Evolutionary conservation across 37 sponge, comb jelly and placozoan genomes (phyloP).

Genomic region (Tethya wilhelma): DNA sequence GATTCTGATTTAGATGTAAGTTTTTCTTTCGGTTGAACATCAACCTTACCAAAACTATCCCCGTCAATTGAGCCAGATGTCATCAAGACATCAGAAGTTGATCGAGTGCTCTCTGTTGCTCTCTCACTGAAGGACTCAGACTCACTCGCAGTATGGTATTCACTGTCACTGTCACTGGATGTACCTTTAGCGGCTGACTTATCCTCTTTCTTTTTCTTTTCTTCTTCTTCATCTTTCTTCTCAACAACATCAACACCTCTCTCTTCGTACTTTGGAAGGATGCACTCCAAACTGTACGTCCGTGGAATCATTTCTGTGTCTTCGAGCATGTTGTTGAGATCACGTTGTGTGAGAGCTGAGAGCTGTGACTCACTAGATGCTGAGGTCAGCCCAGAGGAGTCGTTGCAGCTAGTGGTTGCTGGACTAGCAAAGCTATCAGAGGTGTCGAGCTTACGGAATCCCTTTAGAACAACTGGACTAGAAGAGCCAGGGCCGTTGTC

Average conservation of each 20-base stretch:
- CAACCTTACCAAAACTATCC: too few species aligned
- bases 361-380: conserved; percentile 22
- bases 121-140: too few species aligned
- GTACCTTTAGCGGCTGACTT: background rate
- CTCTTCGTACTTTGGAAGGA: background rate
- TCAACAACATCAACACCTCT: background rate
- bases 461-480: background rate
- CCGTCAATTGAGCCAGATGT: too few species aligned
- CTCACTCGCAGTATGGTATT: background rate
- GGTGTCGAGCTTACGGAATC: conserved; percentile 3
- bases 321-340: conserved; percentile 9
- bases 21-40: too few species aligned
- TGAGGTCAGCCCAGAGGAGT: background rate
- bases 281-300: conserved; percentile 16
- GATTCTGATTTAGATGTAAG: too few species aligned
- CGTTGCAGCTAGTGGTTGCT: background rate
- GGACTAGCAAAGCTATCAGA: background rate
- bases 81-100: too few species aligned
- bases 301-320: conserved; percentile 35
- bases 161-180: background rate
- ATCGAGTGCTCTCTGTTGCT: too few species aligned
- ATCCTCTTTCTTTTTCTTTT: background rate
- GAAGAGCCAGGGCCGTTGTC: conserved; percentile 6
- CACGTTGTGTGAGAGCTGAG: conserved; percentile 7
- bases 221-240: background rate